Evolutionary conservation across 2,113 vertebrate genomes (phyloP), one percentile per base, ranked within the genome.

Genomic region (Scolopax mira): DNA sequence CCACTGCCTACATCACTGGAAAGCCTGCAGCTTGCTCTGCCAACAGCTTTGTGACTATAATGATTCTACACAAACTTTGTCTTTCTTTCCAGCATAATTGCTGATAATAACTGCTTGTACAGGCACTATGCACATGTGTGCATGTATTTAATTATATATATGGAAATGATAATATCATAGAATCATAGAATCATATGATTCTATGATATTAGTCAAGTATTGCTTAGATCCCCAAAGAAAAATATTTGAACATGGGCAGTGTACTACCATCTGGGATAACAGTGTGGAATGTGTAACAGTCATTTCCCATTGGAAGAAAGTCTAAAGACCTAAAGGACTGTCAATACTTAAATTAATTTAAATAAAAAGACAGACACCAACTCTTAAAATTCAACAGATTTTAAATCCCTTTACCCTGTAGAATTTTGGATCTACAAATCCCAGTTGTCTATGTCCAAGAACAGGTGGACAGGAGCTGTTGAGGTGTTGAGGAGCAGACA

Each of bases 261-360:
- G 0, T 81, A 39, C 11, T 90, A 73, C 80, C 88, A 96, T 85
- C 89, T 96, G 91, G 90, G 62, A 92, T 81, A 96, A 86, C 49
- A 94, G 70, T 10, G 54, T 84, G 89, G 65, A 94, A 90, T 3
- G 2, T 31, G 42, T 41, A 86, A 70, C 77, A 97, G 35, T 5
- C 10, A 4, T 94, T 91, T 97, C 92, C 85, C 87, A 77, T 70
- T 85, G 94, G 87, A 97, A 91, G 74, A 44, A 8, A 84, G 13
- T 85, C 80, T 92, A 90, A 92, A 92, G n/a, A 74, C 57, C 64
- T 70, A 30, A 88, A 80, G 54, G 4, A 22, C 85, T 96, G 30
- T 70, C 95, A 92, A 96, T 93, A 89, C 66, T 93, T 95, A 79
- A 97, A 62, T 89, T 96, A 77, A 82, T 91, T 79, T 77, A 91